Conservation (phyloP, 2,113 vertebrate species). For the Cervus canadensis region DNA sequence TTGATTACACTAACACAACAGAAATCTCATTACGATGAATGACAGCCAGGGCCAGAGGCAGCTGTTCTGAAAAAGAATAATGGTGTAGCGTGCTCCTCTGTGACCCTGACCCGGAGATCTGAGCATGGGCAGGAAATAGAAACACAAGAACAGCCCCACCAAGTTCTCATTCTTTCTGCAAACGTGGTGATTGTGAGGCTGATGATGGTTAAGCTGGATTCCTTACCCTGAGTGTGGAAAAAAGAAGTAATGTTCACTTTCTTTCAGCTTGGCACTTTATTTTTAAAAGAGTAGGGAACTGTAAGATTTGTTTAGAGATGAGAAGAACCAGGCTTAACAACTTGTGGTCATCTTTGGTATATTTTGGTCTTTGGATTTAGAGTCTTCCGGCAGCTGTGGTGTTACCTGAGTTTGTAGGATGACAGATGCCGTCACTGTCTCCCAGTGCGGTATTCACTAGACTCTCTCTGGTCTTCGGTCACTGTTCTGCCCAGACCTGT, state of each 20-base stretch:
- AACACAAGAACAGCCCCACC: not conserved
- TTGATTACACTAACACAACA: not conserved
- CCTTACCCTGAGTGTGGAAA: not conserved
- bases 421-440: not conserved
- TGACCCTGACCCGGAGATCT: not conserved
- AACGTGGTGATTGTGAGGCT: not conserved
- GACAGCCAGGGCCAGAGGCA: not conserved
- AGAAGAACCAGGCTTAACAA: not conserved
- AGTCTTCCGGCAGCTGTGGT: not conserved
- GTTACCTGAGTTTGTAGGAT: not conserved
- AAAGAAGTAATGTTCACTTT: not conserved
- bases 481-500: not conserved
- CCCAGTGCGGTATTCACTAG: not conserved
- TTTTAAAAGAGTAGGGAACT: not conserved
- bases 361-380: not conserved
- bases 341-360: not conserved
- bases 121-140: not conserved
- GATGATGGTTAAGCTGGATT: not conserved
- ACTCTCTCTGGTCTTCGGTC: not conserved
- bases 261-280: not conserved
- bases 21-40: not conserved
- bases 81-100: not conserved
- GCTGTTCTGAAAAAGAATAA: not conserved
- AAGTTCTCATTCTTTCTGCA: not conserved
- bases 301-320: not conserved